These are phyloP conservation scores for Athrips mouffetella DNA, from an alignment of 2,888 invertebrate species.

Conservation along the genomic window DNA sequence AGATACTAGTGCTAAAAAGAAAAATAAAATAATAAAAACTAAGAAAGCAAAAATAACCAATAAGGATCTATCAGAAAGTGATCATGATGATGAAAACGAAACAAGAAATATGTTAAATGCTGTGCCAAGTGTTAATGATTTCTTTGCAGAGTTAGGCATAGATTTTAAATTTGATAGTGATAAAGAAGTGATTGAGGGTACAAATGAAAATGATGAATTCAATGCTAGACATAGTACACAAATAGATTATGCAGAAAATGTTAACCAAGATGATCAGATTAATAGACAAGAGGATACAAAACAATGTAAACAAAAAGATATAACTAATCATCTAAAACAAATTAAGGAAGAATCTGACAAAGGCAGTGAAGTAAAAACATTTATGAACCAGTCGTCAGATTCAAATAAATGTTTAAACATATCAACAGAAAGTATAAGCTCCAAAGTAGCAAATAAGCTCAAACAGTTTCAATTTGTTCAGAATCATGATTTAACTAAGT, in stretches of 20 bases:
- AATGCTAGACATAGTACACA: conserved; percentile 14
- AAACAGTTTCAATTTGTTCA: conserved; percentile 56
- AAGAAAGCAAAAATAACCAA: conserved; percentile 31
- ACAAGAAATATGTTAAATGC: conserved; percentile 43
- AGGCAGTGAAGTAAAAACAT: background rate
- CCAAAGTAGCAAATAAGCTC: conserved; percentile 43
- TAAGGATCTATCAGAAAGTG: conserved; percentile 22
- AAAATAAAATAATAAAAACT: conserved; percentile 30
- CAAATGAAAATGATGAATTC: conserved; percentile 15
- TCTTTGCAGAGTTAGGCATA: conserved; percentile 54
- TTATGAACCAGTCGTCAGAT: background rate
- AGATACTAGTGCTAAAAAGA: conserved; percentile 36
- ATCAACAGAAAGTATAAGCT: conserved; percentile 10
- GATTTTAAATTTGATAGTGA: conserved; percentile 42
- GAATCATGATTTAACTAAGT: conserved; percentile 52
- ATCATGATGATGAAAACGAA: conserved; percentile 28
- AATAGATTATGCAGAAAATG: conserved; percentile 12
- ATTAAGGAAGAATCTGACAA: background rate
- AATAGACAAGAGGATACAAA: conserved; percentile 12
- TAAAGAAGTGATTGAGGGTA: conserved; percentile 15
- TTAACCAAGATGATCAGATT: background rate
- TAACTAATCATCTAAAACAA: background rate
- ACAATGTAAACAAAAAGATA: background rate
- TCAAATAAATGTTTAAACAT: conserved; percentile 5
- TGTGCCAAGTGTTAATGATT: conserved; percentile 70